Evolutionary conservation across 35 echinoderm and acorn worm genomes (phyloP).

Genomic region (Ophioderma brevispina): DNA sequence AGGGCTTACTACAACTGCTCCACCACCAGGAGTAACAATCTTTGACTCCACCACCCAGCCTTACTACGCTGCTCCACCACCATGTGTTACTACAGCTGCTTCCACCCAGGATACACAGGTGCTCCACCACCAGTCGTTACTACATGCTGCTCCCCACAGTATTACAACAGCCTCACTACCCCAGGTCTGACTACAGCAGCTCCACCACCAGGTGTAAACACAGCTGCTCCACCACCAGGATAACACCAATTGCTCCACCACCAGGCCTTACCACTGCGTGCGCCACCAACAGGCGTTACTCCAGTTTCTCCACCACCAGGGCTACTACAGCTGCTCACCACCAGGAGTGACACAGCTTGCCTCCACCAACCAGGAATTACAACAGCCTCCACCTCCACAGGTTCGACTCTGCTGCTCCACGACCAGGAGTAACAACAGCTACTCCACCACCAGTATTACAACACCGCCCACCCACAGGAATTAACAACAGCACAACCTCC

Average conservation of each 20-base stretch:
- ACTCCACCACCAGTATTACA: no score
- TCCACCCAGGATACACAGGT: no score
- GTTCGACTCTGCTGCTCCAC: not conserved
- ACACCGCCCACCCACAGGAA: no score
- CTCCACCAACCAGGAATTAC: no score
- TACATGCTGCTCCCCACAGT: no score
- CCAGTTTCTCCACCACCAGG: not conserved
- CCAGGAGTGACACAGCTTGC: not conserved
- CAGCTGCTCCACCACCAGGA: not conserved
- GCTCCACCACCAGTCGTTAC: no score
- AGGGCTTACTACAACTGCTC: no score
- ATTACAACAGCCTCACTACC: not conserved
- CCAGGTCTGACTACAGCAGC: not conserved
- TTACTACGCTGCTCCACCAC: no score
- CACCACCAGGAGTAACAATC: no score
- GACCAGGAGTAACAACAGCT: not conserved
- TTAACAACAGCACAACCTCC: no score
- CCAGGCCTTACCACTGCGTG: not conserved
- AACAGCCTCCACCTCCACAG: not conserved
- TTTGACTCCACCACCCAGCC: no score
- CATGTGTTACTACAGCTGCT: no score
- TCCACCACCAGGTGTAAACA: not conserved
- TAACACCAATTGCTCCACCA: not conserved
- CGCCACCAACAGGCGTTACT: not conserved
- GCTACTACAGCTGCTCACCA: not conserved